Evolutionary conservation across 2,888 invertebrate species (phyloP).

Genomic region (Lepidochrysops patricia): DNA sequence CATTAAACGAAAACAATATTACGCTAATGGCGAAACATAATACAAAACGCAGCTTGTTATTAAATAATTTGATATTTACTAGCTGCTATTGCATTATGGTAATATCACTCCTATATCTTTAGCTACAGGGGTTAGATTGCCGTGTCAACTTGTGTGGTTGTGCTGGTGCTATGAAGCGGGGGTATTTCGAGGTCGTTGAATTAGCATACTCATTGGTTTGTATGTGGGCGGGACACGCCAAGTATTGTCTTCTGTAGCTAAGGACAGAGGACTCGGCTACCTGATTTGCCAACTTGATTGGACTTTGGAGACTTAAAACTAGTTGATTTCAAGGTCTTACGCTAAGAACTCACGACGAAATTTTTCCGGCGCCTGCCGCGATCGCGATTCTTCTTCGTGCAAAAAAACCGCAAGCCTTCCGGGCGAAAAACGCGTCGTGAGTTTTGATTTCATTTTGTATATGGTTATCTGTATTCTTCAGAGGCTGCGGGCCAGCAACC

Average conservation of each 20-base stretch:
- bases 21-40: conserved; percentile 7
- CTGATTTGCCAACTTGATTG: no score
- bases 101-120: neutral
- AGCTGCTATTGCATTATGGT: neutral
- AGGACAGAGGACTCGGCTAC: neutral
- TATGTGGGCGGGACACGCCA: conserved; percentile 5
- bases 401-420: no score
- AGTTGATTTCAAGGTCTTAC: no score
- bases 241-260: neutral
- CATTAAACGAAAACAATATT: conserved; percentile 13
- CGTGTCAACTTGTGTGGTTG: neutral
- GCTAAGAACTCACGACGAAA: no score
- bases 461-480: no score
- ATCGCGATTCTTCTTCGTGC: no score
- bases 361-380: no score
- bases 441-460: no score
- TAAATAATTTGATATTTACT: neutral
- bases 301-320: neutral
- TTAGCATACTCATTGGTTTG: conserved; percentile 7
- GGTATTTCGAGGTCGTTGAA: neutral
- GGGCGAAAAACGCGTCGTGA: no score
- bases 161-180: neutral
- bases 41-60: conserved; percentile 5
- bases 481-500: no score
- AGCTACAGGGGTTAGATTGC: neutral